These are phyloP conservation scores for Dusona sp. DNA, from an alignment of 2,888 invertebrate genomes.

Conservation along the genomic window DNA sequence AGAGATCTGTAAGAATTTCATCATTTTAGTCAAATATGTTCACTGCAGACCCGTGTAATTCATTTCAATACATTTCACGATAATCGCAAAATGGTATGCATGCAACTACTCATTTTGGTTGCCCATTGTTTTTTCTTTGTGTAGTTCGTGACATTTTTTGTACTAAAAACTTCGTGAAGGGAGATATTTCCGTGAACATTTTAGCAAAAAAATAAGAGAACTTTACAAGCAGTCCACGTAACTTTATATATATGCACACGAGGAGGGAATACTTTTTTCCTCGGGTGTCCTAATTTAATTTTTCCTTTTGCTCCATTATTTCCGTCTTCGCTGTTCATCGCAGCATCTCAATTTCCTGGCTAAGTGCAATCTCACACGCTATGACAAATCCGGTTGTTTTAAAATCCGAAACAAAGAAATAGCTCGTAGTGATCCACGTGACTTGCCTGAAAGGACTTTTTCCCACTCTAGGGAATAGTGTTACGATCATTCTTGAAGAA, in stretches of 20 bases:
- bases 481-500: neutral
- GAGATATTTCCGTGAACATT: neutral
- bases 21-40: neutral
- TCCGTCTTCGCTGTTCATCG: neutral
- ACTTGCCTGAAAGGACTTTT: neutral
- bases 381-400: constrained; percentile 12
- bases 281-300: constrained; percentile 36
- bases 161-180: neutral
- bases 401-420: neutral
- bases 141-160: neutral
- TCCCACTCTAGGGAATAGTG: neutral
- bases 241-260: neutral
- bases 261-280: neutral
- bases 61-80: neutral
- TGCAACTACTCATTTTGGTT: neutral
- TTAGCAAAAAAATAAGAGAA: neutral
- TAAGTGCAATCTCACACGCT: constrained; percentile 27
- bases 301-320: constrained; percentile 24
- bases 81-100: too few relatives aligned
- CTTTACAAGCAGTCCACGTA: constrained; percentile 30
- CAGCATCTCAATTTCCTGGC: constrained; percentile 50
- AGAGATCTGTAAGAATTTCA: neutral
- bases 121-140: neutral
- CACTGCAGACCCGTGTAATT: neutral
- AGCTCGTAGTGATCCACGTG: neutral